phyloP scores from a whole-genome alignment of 2,113 vertebrate genomes.

The Lepisosteus oculatus region DNA sequence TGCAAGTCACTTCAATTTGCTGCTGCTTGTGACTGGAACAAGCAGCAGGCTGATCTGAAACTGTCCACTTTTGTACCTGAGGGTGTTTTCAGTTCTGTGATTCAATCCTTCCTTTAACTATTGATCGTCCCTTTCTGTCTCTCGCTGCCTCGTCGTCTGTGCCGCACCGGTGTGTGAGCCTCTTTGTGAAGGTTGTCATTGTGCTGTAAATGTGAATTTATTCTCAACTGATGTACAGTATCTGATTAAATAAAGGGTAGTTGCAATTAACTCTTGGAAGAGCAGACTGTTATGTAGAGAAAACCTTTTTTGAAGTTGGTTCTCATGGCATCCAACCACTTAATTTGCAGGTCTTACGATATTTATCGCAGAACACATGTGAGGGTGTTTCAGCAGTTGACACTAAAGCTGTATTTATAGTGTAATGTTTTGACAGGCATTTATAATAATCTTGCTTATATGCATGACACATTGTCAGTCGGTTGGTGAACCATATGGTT shows the following conservation, averaged over 20 bases:
- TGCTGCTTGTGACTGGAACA: too few species aligned
- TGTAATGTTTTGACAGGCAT: not conserved
- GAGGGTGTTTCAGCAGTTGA: not conserved
- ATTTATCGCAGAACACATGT: slow-evolving; percentile 2
- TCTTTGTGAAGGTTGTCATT: too few species aligned
- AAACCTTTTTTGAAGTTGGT: too few species aligned
- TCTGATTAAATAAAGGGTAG: not conserved
- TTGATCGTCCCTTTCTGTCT: not conserved
- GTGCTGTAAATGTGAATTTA: too few species aligned
- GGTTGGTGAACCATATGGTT: slow-evolving; percentile 45
- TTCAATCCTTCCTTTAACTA: too few species aligned
- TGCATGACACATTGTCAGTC: slow-evolving; percentile 30
- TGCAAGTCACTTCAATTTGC: too few species aligned
- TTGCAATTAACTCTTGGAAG: not conserved
- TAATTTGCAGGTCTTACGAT: not conserved
- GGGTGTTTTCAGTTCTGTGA: too few species aligned
- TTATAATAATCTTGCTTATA: slow-evolving; percentile 5
- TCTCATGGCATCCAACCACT: not conserved
- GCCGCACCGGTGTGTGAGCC: too few species aligned
- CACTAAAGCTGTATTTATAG: not conserved
- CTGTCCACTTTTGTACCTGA: too few species aligned
- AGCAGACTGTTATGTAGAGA: too few species aligned
- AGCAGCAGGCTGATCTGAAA: too few species aligned
- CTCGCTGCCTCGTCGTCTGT: not conserved
- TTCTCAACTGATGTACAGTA: too few species aligned